A percentile compares a stretch with the other conserved stretches of the same genome.
Conservation (phyloP, 2,797 vertebrate species). For the Siniperca undulata region DNA sequence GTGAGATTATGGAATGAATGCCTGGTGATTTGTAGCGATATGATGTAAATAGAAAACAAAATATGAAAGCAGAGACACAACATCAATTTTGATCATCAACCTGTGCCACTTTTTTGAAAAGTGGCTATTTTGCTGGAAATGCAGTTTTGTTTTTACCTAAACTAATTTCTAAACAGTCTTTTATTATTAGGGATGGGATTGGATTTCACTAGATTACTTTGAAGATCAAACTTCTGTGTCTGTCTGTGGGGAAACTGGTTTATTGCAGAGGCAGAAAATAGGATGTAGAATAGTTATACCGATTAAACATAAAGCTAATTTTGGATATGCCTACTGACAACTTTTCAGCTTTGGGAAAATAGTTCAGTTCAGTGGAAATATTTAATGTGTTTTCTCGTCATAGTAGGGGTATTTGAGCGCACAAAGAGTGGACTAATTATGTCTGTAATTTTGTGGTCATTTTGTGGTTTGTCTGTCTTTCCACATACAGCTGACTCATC, state of each 20-base stretch:
- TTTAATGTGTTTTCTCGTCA: neutral
- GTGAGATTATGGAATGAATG: too few species aligned
- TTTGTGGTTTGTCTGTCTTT: slow-evolving; percentile 14
- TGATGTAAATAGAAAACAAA: neutral
- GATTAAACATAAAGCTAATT: neutral
- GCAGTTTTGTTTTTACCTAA: neutral
- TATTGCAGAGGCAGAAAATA: neutral
- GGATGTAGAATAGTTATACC: neutral
- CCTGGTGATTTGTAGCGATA: too few species aligned
- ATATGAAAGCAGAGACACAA: neutral
- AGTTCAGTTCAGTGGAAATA: neutral
- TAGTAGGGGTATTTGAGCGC: neutral
- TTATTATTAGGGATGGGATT: neutral
- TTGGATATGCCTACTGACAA: neutral
- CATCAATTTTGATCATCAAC: neutral
- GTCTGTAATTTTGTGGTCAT: slow-evolving; percentile 2
- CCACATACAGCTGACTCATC: slow-evolving; percentile 30
- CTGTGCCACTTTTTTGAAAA: too few species aligned
- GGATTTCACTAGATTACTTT: neutral
- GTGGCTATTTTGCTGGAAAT: too few species aligned
- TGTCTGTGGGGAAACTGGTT: neutral
- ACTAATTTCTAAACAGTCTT: neutral
- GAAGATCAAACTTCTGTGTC: neutral
- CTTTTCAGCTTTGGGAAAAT: neutral
- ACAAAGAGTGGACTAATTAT: slow-evolving; percentile 2